Evolutionary conservation across 1,140 invertebrate species (phyloP).

Genomic region (Diplogasteroides magnus): DNA sequence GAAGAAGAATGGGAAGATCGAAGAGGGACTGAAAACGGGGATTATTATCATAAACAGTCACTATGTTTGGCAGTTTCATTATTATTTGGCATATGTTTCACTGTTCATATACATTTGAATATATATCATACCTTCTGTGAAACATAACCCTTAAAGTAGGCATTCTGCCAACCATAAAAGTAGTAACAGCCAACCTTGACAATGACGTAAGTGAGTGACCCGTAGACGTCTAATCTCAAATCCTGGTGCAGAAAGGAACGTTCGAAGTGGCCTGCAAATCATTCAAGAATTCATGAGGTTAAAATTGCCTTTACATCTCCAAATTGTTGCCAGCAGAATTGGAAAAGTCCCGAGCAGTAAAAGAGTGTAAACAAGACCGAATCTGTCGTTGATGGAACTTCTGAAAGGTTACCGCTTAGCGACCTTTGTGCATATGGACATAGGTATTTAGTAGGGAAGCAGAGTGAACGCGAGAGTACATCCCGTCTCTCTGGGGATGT

Average conservation of each 20-base stretch:
- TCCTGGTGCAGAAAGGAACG: not conserved
- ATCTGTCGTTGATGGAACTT: slow-evolving; percentile 3
- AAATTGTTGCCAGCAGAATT: not conserved
- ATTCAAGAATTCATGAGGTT: not conserved
- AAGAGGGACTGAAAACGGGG: not conserved
- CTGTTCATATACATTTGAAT: no score
- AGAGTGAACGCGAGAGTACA: no score
- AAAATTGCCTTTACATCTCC: not conserved
- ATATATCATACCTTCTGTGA: no score
- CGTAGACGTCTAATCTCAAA: not conserved
- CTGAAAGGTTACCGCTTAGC: no score
- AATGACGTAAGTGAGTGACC: not conserved
- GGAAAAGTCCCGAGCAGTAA: slow-evolving; percentile 1
- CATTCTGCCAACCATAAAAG: no score
- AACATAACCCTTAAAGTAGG: no score
- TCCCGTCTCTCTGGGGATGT: no score
- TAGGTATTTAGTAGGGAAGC: slow-evolving; percentile 9
- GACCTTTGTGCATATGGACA: no score
- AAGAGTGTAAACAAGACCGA: slow-evolving; percentile 4
- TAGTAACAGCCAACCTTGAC: no score
- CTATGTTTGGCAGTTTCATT: no score
- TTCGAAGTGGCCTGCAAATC: not conserved
- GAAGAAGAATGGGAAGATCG: not conserved
- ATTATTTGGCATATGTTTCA: no score
- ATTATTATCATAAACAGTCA: no score